Base-by-base conservation (phyloP, 2,113 vertebrate species). In the Ctenodactylus gundi region DNA sequence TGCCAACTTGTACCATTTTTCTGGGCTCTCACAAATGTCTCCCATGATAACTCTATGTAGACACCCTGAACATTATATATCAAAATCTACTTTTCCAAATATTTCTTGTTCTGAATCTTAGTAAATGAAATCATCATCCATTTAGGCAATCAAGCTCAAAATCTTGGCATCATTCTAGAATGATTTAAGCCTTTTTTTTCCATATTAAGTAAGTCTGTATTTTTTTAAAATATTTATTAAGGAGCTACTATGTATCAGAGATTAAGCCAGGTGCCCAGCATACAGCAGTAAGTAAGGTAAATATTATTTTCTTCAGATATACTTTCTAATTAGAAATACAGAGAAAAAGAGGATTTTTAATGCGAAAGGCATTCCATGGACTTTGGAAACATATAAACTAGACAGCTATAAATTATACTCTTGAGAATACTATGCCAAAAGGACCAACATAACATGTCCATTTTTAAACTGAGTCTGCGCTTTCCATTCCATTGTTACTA, bases 61-160 rank as follows among this genome's bases (percentile, higher is more conserved):
- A 4, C 29, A 36, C 11, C 11, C 0, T n/a, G 81, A 64, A 67
- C 27, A 39, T 81, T 25, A 88, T 18, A 25, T 55, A 44, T 65
- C n/a, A 75, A 76, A 94, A 84, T 3, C 20, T 44, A 18, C 49
- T 88, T 92, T 44, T 85, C 68, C 46, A 76, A 80, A 46, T 27
- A n/a, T 65, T 92, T 92, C n/a, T 88, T 31, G 90, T 53, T 90
- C n/a, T 58, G 27, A 39, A 67, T 73, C 58, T 88, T 76, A 31
- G 21, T 76, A 70, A 65, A 92, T 14, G 14, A 14, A 83, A 75
- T 73, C 25, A 55, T 58, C 25, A 70, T 55, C 23, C 39, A 75
- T 29, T 73, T 27, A 90, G 41, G 46, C 12, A 88, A 88, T 21
- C 18, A 67, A 68, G 46, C 8, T 58, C 84, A 36, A 65, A 72